Evolutionary conservation across 2,797 vertebrate species (phyloP).

Genomic region (Lophotriccus pileatus): DNA sequence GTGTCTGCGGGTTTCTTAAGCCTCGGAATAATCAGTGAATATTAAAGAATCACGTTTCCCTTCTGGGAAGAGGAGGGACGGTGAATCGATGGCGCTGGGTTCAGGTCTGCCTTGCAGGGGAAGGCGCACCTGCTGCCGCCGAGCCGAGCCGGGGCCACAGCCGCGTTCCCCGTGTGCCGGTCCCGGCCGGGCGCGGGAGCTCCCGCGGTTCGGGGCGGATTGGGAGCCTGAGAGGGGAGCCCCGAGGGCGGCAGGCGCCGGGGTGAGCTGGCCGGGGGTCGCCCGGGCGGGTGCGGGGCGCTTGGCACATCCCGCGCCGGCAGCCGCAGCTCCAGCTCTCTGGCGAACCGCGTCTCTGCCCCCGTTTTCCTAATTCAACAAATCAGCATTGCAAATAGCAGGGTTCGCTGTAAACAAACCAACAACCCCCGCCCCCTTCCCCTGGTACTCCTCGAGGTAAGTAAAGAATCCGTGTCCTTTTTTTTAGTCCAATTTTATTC

Average conservation of each 20-base stretch:
- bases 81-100: neutral
- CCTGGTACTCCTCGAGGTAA: neutral
- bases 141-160: neutral
- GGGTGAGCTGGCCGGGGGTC: neutral
- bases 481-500: slow-evolving; percentile 72
- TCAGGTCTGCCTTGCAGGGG: neutral
- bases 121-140: neutral
- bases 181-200: neutral
- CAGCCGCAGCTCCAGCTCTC: neutral
- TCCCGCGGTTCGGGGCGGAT: neutral
- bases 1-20: slow-evolving; percentile 61
- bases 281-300: too few relatives aligned
- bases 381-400: neutral
- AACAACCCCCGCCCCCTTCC: neutral
- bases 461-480: neutral
- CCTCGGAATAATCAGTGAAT: slow-evolving; percentile 20
- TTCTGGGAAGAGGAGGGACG: neutral
- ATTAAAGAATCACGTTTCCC: slow-evolving; percentile 29
- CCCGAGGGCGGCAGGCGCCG: neutral
- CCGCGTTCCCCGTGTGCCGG: neutral
- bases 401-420: neutral
- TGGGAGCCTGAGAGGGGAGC: neutral
- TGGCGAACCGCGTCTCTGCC: neutral
- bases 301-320: neutral
- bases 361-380: neutral